Evolutionary conservation across 92 coral and sea anemone species (phyloP), one percentile per base, ranked within the genome.

Genomic region (Ricordea florida): DNA sequence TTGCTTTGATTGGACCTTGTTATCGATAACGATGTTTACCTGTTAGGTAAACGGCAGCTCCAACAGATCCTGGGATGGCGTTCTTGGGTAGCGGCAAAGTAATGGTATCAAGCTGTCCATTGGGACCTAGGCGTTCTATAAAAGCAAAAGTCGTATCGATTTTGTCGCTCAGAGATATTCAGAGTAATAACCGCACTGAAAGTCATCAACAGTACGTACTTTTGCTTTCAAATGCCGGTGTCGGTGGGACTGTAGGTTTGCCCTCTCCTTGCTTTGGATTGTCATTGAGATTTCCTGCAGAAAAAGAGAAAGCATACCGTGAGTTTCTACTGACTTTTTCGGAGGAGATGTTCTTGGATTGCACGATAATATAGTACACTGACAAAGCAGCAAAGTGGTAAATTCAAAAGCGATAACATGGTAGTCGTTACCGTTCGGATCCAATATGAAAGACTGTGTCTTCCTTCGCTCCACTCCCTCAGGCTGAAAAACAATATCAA

Each of bases 381-480:
- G n/a, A n/a, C n/a, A n/a, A n/a, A n/a, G n/a, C n/a, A n/a, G n/a
- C n/a, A n/a, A n/a, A n/a, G n/a, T n/a, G n/a, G n/a, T n/a, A n/a
- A n/a, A n/a, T n/a, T n/a, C n/a, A n/a, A n/a, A 11, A 9, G 36
- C 5, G 6, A 14, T 6, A 13, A 1, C 14, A n/a, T 24, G 11
- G 11, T 11, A 62, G 6, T 3, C 17, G 37, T 74, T 68, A 94
- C 98, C 96, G 65, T 69, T 87, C 16, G 98, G 98, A 70, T 94
- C 98, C 37, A 94, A 65, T n/a, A 85, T 76, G 10, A 82, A 79
- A 8, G 96, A 82, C 47, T 94, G 93, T n/a, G 97, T 78, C 73
- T 92, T 83, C n/a, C 72, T 80, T 4, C 86, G 73, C 62, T 89
- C 97, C 23, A 75, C 83, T 44, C 98, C 98, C 52, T 94, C 98